phyloP scores from a whole-genome alignment of 2,113 vertebrate species.

The Polypterus bichir region DNA sequence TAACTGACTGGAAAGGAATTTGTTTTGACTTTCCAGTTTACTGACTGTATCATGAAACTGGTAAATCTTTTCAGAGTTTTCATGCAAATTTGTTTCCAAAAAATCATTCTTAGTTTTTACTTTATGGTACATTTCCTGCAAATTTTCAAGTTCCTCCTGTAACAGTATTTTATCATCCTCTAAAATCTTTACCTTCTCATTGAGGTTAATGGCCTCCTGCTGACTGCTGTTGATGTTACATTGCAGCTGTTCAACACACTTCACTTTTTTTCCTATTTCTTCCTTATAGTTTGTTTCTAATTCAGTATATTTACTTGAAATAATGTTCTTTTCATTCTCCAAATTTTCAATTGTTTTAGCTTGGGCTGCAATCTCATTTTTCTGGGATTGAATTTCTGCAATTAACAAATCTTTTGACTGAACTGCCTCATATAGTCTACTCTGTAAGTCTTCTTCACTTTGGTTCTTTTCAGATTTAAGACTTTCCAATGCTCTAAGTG shows the following conservation, averaged over 20 bases:
- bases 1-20: constrained; percentile 46
- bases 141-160: constrained; percentile 71
- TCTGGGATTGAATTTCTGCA: constrained; percentile 41
- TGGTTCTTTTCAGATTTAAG: constrained; percentile 40
- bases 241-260: constrained; percentile 38
- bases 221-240: constrained; percentile 32
- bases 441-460: constrained; percentile 40
- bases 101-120: constrained; percentile 72
- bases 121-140: constrained; percentile 60
- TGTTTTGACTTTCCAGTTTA: constrained; percentile 46
- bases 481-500: constrained; percentile 41
- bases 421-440: constrained; percentile 43
- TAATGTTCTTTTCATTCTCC: constrained; percentile 39
- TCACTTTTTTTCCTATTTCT: constrained; percentile 36
- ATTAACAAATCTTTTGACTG: constrained; percentile 45
- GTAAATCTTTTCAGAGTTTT: constrained; percentile 57
- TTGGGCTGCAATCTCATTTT: constrained; percentile 44
- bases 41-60: constrained; percentile 49
- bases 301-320: constrained; percentile 34
- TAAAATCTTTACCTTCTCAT: constrained; percentile 66
- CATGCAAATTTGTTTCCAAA: constrained; percentile 63
- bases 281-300: constrained; percentile 31
- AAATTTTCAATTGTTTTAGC: constrained; percentile 33
- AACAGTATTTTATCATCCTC: constrained; percentile 70
- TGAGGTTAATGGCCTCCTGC: constrained; percentile 48